Conservation (phyloP, 1,140 invertebrate species). For the Anastatus disparis region DNA sequence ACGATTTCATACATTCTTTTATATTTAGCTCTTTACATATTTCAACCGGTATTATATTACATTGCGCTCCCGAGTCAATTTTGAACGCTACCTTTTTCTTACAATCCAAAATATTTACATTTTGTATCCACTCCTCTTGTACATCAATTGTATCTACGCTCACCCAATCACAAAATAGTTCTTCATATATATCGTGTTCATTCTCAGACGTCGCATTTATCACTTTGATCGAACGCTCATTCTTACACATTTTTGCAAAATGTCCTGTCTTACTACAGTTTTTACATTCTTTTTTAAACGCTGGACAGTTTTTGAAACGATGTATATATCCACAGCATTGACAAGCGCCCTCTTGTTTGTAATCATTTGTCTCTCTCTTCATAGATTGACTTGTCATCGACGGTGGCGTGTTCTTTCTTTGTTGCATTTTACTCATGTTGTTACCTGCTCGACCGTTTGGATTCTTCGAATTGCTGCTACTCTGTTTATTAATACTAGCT, state of each 20-base stretch:
- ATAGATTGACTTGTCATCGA: background rate
- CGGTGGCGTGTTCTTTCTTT: background rate
- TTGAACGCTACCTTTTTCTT: background rate
- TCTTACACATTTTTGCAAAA: conserved; percentile 23
- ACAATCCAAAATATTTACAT: background rate
- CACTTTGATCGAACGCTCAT: background rate
- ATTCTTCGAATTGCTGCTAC: background rate
- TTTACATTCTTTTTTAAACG: conserved; percentile 18
- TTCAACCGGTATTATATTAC: conserved; percentile 24
- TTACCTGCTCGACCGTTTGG: background rate
- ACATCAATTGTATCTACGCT: background rate
- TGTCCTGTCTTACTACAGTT: conserved; percentile 20
- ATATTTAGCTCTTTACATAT: conserved; percentile 20
- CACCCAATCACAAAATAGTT: background rate
- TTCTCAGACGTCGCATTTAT: background rate
- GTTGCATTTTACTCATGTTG: background rate
- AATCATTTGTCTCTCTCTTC: background rate
- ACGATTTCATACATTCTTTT: conserved; percentile 18
- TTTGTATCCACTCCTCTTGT: conserved; percentile 19
- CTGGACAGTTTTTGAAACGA: conserved; percentile 6
- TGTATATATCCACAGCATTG: conserved; percentile 12
- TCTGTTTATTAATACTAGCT: background rate
- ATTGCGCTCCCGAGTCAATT: conserved; percentile 35
- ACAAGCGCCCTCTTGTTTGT: conserved; percentile 1
- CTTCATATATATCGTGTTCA: no score